A percentile compares a stretch with the other conserved stretches of the same genome.
Conservation (phyloP, 2,113 vertebrate genomes). For the Redunca redunca region DNA sequence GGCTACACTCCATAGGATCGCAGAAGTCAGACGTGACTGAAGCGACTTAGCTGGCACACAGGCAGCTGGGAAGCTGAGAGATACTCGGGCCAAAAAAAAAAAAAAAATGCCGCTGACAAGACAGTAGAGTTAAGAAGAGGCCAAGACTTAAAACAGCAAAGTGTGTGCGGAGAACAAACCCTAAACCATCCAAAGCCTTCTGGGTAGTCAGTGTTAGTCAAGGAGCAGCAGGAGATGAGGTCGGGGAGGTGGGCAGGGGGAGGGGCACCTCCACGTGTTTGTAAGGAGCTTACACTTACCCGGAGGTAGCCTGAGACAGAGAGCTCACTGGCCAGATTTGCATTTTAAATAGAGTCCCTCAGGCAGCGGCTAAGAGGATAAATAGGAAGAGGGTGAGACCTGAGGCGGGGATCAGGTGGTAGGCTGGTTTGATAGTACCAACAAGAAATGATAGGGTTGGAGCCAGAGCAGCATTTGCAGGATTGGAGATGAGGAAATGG, state of each 20-base stretch:
- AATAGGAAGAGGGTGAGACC: not conserved
- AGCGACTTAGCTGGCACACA: not conserved
- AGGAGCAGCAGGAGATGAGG: not conserved
- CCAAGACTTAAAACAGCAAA: not conserved
- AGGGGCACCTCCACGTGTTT: not conserved
- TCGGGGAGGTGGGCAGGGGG: not conserved
- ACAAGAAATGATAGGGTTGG: not conserved
- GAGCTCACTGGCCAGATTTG: not conserved
- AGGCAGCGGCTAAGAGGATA: not conserved
- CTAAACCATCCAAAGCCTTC: not conserved
- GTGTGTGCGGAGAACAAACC: not conserved
- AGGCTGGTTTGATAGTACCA: not conserved
- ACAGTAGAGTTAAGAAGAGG: not conserved
- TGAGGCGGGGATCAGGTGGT: conserved; percentile 20
- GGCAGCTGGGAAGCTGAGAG: not conserved
- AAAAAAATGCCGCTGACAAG: not conserved
- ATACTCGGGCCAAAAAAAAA: not conserved
- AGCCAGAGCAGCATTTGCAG: not conserved
- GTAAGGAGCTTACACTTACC: conserved; percentile 24
- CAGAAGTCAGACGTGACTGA: not conserved
- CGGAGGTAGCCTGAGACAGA: not conserved
- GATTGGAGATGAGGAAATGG: not conserved
- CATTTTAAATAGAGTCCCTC: conserved; percentile 20
- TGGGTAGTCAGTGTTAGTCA: not conserved
- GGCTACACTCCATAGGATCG: not conserved